These are phyloP conservation scores for Melipona beecheii DNA, from an alignment of 2,888 invertebrate species.

Conservation along the genomic window DNA sequence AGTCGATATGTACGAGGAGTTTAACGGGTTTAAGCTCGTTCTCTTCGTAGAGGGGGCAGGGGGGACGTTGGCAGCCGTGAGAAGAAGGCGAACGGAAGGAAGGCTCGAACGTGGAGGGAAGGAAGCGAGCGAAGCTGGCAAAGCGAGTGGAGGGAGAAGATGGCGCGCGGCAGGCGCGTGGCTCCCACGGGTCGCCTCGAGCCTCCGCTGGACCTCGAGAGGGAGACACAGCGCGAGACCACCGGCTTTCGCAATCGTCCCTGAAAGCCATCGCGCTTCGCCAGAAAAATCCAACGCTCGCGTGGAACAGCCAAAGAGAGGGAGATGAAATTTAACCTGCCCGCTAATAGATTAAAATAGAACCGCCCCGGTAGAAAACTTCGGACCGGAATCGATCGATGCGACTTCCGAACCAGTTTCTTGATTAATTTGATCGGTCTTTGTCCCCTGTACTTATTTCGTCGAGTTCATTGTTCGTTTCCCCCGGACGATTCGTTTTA, in stretches of 20 bases:
- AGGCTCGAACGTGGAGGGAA: constrained; percentile 17
- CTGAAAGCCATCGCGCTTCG: neutral
- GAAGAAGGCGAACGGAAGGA: constrained; percentile 52
- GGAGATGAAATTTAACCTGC: neutral
- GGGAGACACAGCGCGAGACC: constrained; percentile 30
- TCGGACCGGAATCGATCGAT: accelerated
- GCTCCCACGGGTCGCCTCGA: constrained; percentile 80
- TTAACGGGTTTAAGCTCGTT: neutral
- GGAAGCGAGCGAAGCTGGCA: constrained; percentile 36
- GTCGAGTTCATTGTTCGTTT: no score
- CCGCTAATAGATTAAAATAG: neutral
- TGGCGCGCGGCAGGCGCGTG: constrained; percentile 81
- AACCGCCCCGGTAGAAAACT: neutral
- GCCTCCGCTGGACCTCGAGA: constrained; percentile 61
- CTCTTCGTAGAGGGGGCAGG: neutral
- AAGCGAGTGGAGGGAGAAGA: constrained; percentile 65
- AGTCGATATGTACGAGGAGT: no score
- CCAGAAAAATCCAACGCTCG: constrained; percentile 7
- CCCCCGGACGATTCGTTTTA: no score
- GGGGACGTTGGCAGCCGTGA: constrained; percentile 42
- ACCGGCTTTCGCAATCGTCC: constrained; percentile 4
- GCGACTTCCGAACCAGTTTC: neutral
- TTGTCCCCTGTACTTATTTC: no score
- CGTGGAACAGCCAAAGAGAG: no score
- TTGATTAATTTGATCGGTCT: no score